These are phyloP conservation scores for Crocallis elinguaria DNA, from an alignment of 2,888 invertebrate species.

Conservation along the genomic window DNA sequence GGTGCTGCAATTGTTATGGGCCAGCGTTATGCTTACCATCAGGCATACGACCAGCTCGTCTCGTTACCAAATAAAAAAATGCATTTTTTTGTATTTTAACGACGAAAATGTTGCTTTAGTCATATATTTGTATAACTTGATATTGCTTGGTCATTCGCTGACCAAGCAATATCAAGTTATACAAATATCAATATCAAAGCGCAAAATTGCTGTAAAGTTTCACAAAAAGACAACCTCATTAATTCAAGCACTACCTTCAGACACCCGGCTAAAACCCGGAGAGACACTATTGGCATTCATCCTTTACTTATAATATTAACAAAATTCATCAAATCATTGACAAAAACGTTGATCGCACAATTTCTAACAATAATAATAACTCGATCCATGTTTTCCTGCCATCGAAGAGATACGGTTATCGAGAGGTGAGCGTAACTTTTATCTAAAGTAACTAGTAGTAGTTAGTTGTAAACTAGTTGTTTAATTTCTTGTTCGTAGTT, in stretches of 20 bases:
- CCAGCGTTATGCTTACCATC: too few relatives aligned
- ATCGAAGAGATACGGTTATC: slow-evolving; percentile 60
- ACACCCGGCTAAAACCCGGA: slow-evolving; percentile 31
- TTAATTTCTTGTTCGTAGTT: slow-evolving; percentile 5
- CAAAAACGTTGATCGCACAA: slow-evolving; percentile 70
- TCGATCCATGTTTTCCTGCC: slow-evolving; percentile 68
- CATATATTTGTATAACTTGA: too few relatives aligned
- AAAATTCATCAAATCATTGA: slow-evolving; percentile 45
- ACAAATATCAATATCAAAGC: too few relatives aligned
- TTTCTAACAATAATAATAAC: slow-evolving; percentile 55
- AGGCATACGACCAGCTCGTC: too few relatives aligned
- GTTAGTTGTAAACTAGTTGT: not conserved
- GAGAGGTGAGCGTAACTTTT: slow-evolving; percentile 57
- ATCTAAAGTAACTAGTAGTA: slow-evolving; percentile 28
- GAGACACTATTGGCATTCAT: slow-evolving; percentile 49
- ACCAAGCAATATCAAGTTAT: too few relatives aligned
- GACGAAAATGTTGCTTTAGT: too few relatives aligned
- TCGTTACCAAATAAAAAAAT: too few relatives aligned
- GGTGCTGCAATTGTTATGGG: too few relatives aligned
- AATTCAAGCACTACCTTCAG: slow-evolving; percentile 57
- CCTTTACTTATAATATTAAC: slow-evolving; percentile 37
- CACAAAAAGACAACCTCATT: slow-evolving; percentile 52
- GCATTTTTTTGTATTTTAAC: too few relatives aligned
- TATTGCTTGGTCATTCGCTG: too few relatives aligned
- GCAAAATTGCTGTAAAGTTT: not conserved